Conservation (phyloP, 2,888 invertebrate species). For the Mimumesa dahlbomi region DNA sequence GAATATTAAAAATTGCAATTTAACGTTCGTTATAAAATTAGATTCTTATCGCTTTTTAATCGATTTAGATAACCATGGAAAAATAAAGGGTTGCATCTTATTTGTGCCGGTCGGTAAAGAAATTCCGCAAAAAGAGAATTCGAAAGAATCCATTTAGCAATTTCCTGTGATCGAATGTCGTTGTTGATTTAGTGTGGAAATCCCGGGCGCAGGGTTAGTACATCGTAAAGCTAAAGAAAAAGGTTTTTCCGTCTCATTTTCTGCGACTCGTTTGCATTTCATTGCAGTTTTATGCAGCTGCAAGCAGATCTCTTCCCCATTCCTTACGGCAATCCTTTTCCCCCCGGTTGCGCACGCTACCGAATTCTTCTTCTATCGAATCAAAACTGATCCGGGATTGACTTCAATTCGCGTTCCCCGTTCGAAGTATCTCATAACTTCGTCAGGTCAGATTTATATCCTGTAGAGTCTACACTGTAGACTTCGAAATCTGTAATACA, state of each 20-base stretch:
- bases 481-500: no score
- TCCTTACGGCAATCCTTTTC: slow-evolving; percentile 7
- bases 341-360: background rate
- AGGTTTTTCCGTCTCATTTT: slow-evolving; percentile 43
- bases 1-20: no score
- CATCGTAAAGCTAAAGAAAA: slow-evolving; percentile 48
- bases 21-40: no score
- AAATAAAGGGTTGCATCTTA: no score
- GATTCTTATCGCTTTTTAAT: no score
- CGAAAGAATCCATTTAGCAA: slow-evolving; percentile 31
- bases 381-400: slow-evolving; percentile 38
- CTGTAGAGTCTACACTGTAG: no score
- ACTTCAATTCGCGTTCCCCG: slow-evolving; percentile 18
- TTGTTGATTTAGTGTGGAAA: slow-evolving; percentile 47
- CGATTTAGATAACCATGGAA: no score
- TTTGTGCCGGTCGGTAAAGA: no score
- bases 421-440: no score
- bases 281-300: slow-evolving; percentile 55
- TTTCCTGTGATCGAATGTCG: slow-evolving; percentile 34
- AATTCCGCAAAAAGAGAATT: no score
- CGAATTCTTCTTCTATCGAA: slow-evolving; percentile 27
- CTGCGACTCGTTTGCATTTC: slow-evolving; percentile 58
- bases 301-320: slow-evolving; percentile 19
- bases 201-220: slow-evolving; percentile 20
- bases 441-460: no score